phyloP scores from a whole-genome alignment of 2,797 vertebrate species.

The Sarcoramphus papa region DNA sequence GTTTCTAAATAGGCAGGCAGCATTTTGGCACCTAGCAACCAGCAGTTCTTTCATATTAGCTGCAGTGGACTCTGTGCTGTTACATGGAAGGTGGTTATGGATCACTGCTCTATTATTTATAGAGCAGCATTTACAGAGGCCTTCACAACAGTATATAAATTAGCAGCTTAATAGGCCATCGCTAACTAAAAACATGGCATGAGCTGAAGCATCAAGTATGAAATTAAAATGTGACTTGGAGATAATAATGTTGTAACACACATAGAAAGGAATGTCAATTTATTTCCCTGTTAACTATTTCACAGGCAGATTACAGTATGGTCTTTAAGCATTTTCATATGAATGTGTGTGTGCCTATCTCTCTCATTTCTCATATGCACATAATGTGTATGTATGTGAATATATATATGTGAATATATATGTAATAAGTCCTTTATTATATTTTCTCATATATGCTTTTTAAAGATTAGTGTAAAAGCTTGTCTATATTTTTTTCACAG shows the following conservation, averaged over 20 bases:
- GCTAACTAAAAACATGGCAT: conserved; percentile 70
- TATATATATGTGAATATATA: neutral
- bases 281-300: conserved; percentile 53
- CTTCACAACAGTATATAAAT: conserved; percentile 83
- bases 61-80: conserved; percentile 72
- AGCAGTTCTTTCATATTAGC: conserved; percentile 77
- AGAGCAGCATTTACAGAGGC: conserved; percentile 78
- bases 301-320: neutral
- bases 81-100: conserved; percentile 80
- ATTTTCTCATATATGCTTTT: neutral
- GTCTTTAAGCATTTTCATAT: neutral
- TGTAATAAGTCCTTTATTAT: neutral
- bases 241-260: conserved; percentile 46
- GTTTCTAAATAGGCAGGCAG: conserved; percentile 83
- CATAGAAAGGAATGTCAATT: conserved; percentile 36
- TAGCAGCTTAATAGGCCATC: conserved; percentile 80
- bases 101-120: conserved; percentile 85
- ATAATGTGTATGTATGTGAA: neutral
- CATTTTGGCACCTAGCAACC: conserved; percentile 90
- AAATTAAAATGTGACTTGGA: conserved; percentile 71
- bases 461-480: neutral
- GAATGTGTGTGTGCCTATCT: neutral
- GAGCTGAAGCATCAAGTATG: conserved; percentile 71
- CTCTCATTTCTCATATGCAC: neutral
- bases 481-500: neutral